phyloP scores from a whole-genome alignment of 2,113 vertebrate genomes.

The Engystomops pustulosus region DNA sequence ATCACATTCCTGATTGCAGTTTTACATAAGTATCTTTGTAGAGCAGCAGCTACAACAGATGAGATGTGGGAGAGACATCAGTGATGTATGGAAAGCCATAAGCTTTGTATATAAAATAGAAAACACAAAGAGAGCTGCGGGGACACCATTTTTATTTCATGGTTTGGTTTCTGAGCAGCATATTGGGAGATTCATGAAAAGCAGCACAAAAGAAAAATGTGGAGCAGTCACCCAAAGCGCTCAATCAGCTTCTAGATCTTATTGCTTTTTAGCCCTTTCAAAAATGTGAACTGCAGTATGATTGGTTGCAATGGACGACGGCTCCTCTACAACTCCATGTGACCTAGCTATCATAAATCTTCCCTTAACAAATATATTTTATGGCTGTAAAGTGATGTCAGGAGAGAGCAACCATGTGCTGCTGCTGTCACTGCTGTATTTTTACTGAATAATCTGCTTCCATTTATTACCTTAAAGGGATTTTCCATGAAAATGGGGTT shows the following conservation, averaged over 20 bases:
- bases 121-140: not conserved
- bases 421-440: too few species aligned
- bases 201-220: not conserved
- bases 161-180: not conserved
- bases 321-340: too few species aligned
- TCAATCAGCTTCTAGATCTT: not conserved
- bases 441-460: too few species aligned
- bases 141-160: not conserved
- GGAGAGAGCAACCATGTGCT: not conserved
- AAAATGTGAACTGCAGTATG: not conserved
- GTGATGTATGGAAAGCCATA: conserved; percentile 20
- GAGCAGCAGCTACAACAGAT: not conserved
- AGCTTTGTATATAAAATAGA: not conserved
- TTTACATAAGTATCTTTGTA: too few species aligned
- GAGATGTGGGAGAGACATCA: not conserved
- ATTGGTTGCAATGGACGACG: not conserved
- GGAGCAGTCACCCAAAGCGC: not conserved
- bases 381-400: not conserved
- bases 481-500: too few species aligned
- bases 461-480: too few species aligned
- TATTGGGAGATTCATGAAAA: not conserved
- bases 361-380: too few species aligned
- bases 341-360: too few species aligned
- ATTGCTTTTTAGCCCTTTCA: not conserved
- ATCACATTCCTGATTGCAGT: too few species aligned